Evolutionary conservation across 2,888 invertebrate genomes (phyloP), one percentile per base, ranked within the genome.

Genomic region (Stenoptilia bipunctidactyla): DNA sequence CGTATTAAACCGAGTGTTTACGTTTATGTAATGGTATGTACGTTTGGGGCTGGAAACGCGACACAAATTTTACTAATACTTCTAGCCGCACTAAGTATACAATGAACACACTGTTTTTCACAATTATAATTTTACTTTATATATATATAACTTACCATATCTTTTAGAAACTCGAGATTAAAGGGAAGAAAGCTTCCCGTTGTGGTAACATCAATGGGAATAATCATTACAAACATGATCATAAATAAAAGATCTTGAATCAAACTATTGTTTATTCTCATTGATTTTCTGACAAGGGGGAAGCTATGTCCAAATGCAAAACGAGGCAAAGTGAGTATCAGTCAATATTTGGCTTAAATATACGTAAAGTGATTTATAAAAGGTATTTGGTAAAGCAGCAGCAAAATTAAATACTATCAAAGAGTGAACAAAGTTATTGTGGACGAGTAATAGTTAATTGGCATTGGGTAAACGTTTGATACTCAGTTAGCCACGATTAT

Each of bases 1-100:
- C 20, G 20, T 20, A 20, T 20, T 20, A 5, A 5, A 5, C 20
- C 8, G 4, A 20, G 3, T 20, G 8, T 20, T 20, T 20, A 5
- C 8, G 20, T 20, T 20, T 20, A 20, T 8, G 20, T 20, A 5
- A 20, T 20, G 20, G 8, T 5, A 3, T 3, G 4, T 20, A 20
- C 20, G 4, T 20, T 20, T 20, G 20, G 20, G 20, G 44, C 46
- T 20, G 20, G 20, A 3, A 5, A 20, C 20, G 8, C 20, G 30
- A 30, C 51, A 60, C 58, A 51, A 56, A 46, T 58, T 61, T 50
- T 43, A 43, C 45, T 42, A 45, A 46, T 45, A 49, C 40, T 47
- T 56, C 75, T 77, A 77, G 75, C 75, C 70, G 70, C 66, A 67
- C 73, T 77, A 76, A 61, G 56, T 61, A 58, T 69, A 71, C 68